A percentile compares a stretch with the other conserved stretches of the same genome.
Evolutionary conservation across 2,113 vertebrate species (phyloP).

Genomic region (Syngnathus typhle): DNA sequence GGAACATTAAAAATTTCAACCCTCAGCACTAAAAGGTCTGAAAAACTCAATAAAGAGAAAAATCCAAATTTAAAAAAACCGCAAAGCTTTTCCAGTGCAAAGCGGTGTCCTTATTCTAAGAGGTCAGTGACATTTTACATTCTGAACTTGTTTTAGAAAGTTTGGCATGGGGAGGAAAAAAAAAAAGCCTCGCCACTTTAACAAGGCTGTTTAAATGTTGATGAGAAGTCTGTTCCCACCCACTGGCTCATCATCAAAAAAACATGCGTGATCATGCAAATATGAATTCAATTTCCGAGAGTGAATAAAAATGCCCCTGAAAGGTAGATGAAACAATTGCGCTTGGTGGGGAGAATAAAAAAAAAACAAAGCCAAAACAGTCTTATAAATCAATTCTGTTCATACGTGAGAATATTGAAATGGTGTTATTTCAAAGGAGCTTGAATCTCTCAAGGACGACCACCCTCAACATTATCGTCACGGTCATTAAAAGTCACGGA

Average conservation of each 20-base stretch:
- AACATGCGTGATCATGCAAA: background rate
- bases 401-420: background rate
- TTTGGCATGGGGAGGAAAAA: background rate
- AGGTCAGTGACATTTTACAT: constrained; percentile 4
- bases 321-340: background rate
- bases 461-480: constrained; percentile 31
- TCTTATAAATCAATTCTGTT: background rate
- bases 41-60: background rate
- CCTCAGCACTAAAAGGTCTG: too few species aligned
- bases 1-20: background rate
- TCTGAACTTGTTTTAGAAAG: background rate
- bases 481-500: constrained; percentile 59
- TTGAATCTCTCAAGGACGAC: constrained; percentile 31
- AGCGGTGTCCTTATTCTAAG: background rate
- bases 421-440: constrained; percentile 40
- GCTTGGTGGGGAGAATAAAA: background rate
- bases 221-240: constrained; percentile 7
- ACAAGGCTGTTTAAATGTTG: constrained; percentile 7
- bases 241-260: constrained; percentile 5
- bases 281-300: background rate
- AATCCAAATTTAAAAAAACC: background rate
- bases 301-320: background rate
- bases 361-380: background rate
- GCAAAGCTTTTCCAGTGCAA: background rate
- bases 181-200: background rate